Evolutionary conservation across 2,888 invertebrate genomes (phyloP), one percentile per base, ranked within the genome.

Genomic region (Temnothorax rugatulus): DNA sequence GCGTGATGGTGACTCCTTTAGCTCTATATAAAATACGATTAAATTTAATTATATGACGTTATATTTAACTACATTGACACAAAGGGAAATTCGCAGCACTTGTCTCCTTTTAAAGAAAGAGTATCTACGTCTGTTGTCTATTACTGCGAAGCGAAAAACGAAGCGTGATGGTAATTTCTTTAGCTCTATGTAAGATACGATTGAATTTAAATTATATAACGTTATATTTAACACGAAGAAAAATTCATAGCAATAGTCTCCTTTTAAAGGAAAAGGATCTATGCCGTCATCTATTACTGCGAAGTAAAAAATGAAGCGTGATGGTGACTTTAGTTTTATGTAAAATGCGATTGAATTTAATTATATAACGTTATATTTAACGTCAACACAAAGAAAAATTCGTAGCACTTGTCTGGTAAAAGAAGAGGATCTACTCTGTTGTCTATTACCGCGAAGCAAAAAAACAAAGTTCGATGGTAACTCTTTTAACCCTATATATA

Each of bases 1-100:
- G 52, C 59, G 44, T 59, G 47, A 61, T 47, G 15, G 34, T 81
- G 61, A 34, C 69, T 50, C 50, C 8, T 66, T 64, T 25, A 52
- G 34, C 29, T 38, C 38, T 59, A 5, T 47, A 29, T 34, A 64
- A 64, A 38, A 66, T 29, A 38, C 15, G 38, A 57, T 54, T 38
- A 13, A 38, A 41, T 41, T 73, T 29, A 59, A 59, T 59, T 59
- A 5, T 59, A 59, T 7, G 21, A 73, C 50, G 15, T 25, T 38
- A 38, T 38, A 13, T 54, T 29, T 21, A 38, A 4, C 38, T 15
- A 38, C 38, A 9, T 71, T 38, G 21, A 21, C 38, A 18, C 4
- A 21, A 38, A 21, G 50, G 25, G 15, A 4, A 66, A 21, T 21
- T 44, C 1, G 21, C 2, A 18, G 4, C 47, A n/a, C 8, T 29